A percentile compares a stretch with the other conserved stretches of the same genome.
These are phyloP conservation scores for Apteryx owenii DNA, from an alignment of 2,113 vertebrate genomes.

Conservation along the genomic window DNA sequence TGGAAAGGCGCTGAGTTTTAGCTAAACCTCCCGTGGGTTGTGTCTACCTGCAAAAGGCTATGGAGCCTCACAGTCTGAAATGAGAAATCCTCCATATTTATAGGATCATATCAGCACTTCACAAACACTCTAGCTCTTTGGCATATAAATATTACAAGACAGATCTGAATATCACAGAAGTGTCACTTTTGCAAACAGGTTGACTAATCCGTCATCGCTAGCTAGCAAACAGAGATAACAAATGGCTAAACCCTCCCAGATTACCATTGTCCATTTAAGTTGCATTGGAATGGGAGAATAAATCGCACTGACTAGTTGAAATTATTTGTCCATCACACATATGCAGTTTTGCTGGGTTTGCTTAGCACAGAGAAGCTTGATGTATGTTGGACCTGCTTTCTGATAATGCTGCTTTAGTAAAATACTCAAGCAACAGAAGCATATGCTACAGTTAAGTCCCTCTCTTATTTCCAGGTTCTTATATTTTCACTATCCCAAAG, in stretches of 20 bases:
- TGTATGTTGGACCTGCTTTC: neutral
- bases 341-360: neutral
- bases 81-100: constrained; percentile 8
- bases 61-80: neutral
- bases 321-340: neutral
- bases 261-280: neutral
- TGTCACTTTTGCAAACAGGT: neutral
- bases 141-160: neutral
- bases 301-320: neutral
- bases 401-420: neutral
- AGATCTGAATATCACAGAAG: neutral
- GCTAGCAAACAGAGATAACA: neutral
- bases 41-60: neutral
- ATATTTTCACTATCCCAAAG: neutral
- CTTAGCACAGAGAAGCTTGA: neutral
- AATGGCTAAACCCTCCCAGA: neutral
- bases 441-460: neutral
- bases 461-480: neutral
- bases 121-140: neutral
- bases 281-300: neutral
- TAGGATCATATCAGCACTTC: neutral
- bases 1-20: neutral
- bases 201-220: neutral
- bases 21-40: neutral
- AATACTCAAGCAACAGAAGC: neutral